Conservation (phyloP, 2,797 vertebrate species). For the Phrynocephalus forsythii region DNA sequence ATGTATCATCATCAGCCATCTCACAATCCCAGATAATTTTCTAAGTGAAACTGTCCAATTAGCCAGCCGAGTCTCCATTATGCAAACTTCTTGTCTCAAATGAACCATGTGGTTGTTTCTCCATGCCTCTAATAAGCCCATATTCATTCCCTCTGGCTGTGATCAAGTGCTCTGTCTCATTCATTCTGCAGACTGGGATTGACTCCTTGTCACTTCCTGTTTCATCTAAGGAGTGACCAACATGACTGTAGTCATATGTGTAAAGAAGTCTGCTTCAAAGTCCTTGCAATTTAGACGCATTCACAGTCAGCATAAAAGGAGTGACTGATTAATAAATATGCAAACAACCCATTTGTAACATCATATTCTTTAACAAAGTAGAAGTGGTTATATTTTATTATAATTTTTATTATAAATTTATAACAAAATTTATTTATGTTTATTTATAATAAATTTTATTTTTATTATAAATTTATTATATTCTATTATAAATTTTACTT, state of each 20-base stretch:
- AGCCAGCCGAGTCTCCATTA: neutral
- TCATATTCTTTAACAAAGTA: no score
- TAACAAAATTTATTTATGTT: no score
- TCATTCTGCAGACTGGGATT: neutral
- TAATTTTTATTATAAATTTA: no score
- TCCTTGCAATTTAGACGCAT: neutral
- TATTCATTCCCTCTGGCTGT: neutral
- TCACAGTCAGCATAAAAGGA: no score
- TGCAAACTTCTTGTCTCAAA: neutral
- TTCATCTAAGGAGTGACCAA: neutral
- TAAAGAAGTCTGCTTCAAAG: neutral
- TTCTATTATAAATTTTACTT: neutral
- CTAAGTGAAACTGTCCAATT: neutral
- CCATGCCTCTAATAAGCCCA: neutral
- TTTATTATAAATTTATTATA: neutral
- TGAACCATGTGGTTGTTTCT: neutral
- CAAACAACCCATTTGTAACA: no score
- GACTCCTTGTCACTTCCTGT: neutral
- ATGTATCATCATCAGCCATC: neutral
- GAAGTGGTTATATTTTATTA: no score
- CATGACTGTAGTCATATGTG: neutral
- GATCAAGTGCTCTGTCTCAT: neutral
- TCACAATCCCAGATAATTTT: neutral
- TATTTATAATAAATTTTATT: neutral
- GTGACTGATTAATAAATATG: no score